phyloP scores from a whole-genome alignment of 1,140 invertebrate genomes.

The Drosophila kurseongensis region DNA sequence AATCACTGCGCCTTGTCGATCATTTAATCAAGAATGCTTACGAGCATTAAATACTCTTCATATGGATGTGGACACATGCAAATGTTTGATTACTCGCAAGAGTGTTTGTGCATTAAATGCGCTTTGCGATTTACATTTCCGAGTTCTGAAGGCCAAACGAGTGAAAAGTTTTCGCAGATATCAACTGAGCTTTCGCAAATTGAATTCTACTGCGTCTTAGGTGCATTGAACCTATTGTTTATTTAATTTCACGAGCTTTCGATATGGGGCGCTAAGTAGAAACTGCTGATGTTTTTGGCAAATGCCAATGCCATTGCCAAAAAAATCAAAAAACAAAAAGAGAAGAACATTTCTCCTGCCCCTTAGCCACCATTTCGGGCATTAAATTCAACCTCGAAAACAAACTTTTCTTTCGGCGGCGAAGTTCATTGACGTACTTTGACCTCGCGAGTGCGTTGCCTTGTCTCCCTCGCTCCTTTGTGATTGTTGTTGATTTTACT shows the following conservation, averaged over 20 bases:
- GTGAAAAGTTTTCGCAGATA: conserved; percentile 36
- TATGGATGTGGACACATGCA: background rate
- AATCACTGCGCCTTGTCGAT: conserved; percentile 2
- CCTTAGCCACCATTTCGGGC: background rate
- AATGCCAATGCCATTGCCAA: conserved; percentile 57
- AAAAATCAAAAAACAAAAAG: conserved; percentile 5
- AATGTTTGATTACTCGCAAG: background rate
- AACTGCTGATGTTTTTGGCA: conserved; percentile 67
- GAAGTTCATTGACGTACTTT: conserved; percentile 79
- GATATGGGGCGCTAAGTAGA: conserved; percentile 57
- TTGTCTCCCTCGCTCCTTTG: conserved; percentile 21
- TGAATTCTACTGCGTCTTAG: conserved; percentile 76
- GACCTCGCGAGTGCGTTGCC: conserved; percentile 73
- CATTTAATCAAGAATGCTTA: conserved; percentile 4
- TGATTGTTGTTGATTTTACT: conserved; percentile 33
- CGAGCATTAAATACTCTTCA: background rate
- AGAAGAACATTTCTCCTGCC: conserved; percentile 25
- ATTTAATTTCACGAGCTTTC: conserved; percentile 62
- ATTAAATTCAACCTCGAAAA: conserved; percentile 72
- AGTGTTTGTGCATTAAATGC: conserved; percentile 29
- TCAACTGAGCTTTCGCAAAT: conserved; percentile 49
- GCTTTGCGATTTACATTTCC: conserved; percentile 55
- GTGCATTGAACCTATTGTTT: conserved; percentile 81
- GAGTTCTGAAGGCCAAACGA: conserved; percentile 48
- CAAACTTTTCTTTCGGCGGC: conserved; percentile 65